Conservation (phyloP, 2,797 vertebrate genomes). For the Gambelia wislizenii region DNA sequence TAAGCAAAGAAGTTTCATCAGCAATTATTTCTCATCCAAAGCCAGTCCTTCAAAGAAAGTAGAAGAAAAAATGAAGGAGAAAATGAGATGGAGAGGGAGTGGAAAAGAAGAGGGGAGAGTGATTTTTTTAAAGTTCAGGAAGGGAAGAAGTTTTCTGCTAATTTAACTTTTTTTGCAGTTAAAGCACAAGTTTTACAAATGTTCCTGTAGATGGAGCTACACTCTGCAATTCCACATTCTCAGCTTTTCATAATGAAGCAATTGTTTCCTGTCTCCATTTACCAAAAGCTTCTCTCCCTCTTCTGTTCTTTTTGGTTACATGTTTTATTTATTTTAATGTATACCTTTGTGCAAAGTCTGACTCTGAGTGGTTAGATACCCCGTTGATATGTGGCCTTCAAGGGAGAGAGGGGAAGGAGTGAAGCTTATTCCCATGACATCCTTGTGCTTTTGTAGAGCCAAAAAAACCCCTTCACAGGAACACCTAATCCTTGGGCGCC, state of each 20-base stretch:
- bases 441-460: slow-evolving; percentile 81
- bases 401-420: slow-evolving; percentile 74
- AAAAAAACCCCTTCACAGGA: slow-evolving; percentile 83
- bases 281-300: slow-evolving; percentile 75
- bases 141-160: slow-evolving; percentile 41
- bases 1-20: neutral
- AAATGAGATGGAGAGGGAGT: neutral
- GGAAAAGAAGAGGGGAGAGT: neutral
- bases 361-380: slow-evolving; percentile 82
- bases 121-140: neutral
- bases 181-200: slow-evolving; percentile 61
- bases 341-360: slow-evolving; percentile 83
- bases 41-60: rapidly evolving
- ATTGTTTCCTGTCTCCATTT: slow-evolving; percentile 82
- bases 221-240: slow-evolving; percentile 84
- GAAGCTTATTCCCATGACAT: slow-evolving; percentile 85
- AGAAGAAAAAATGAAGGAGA: neutral
- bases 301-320: slow-evolving; percentile 77
- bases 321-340: slow-evolving; percentile 87
- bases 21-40: rapidly evolving
- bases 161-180: slow-evolving; percentile 14
- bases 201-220: slow-evolving; percentile 96
- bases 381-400: slow-evolving; percentile 82
- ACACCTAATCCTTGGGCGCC: slow-evolving; percentile 92
- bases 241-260: slow-evolving; percentile 82